Evolutionary conservation across 2,113 vertebrate species (phyloP).

Genomic region (Heliornis fulica): DNA sequence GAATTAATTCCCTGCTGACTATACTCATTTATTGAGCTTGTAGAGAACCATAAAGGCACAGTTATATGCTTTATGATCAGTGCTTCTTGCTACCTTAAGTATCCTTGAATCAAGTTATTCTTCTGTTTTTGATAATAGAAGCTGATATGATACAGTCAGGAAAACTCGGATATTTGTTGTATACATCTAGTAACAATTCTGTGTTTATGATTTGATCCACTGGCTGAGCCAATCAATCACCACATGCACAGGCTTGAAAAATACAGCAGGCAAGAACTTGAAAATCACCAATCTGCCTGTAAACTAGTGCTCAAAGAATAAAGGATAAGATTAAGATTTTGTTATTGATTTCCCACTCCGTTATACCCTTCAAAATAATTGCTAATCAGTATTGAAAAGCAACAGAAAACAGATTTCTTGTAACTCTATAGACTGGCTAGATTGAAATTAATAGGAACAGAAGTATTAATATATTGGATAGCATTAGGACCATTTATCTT

Average conservation of each 20-base stretch:
- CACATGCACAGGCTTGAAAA: not conserved
- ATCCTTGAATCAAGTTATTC: not conserved
- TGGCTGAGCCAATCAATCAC: not conserved
- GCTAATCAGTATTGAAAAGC: not conserved
- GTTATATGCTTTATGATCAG: not conserved
- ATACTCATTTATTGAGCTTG: not conserved
- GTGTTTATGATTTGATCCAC: not conserved
- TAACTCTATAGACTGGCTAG: not conserved
- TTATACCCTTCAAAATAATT: not conserved
- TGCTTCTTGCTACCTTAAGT: not conserved
- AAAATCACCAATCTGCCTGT: not conserved
- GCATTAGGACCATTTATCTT: not conserved
- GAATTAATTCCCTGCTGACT: not conserved
- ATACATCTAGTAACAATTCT: not conserved
- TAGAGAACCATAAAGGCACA: not conserved
- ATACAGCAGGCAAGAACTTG: not conserved
- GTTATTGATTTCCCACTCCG: not conserved
- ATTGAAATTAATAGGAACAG: conserved; percentile 3
- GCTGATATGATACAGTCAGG: not conserved
- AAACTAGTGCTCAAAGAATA: not conserved
- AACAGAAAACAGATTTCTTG: not conserved
- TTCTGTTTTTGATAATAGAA: not conserved
- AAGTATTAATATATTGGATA: not conserved
- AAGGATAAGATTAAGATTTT: not conserved
- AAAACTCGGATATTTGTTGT: not conserved